These are phyloP conservation scores for Calephelis nemesis DNA, from an alignment of 1,140 invertebrate species.

Conservation along the genomic window DNA sequence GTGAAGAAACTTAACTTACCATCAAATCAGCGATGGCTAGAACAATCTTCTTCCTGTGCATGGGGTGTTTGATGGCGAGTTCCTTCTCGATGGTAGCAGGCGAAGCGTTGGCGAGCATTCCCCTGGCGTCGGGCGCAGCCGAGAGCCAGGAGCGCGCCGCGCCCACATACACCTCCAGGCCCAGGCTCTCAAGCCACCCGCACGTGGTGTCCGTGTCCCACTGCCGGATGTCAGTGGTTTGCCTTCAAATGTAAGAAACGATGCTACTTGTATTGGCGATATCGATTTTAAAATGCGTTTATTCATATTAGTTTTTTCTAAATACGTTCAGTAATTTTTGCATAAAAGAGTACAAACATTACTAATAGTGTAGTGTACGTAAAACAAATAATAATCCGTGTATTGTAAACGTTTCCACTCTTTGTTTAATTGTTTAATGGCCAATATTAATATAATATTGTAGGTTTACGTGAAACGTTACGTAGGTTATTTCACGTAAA, in stretches of 20 bases:
- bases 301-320: too few relatives aligned
- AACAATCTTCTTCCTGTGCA: slow-evolving; percentile 95
- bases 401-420: too few relatives aligned
- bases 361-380: too few relatives aligned
- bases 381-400: too few relatives aligned
- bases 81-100: slow-evolving; percentile 94
- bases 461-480: too few relatives aligned
- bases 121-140: slow-evolving; percentile 84
- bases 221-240: slow-evolving; percentile 80
- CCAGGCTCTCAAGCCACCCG: slow-evolving; percentile 93
- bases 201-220: slow-evolving; percentile 92
- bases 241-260: slow-evolving; percentile 41
- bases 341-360: too few relatives aligned
- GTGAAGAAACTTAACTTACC: slow-evolving; percentile 41
- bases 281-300: too few relatives aligned
- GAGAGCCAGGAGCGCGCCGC: slow-evolving; percentile 90
- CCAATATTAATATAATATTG: too few relatives aligned
- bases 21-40: slow-evolving; percentile 84
- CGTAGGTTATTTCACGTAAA: too few relatives aligned
- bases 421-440: too few relatives aligned
- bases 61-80: slow-evolving; percentile 88
- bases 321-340: too few relatives aligned
- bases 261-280: too few relatives aligned
- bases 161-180: slow-evolving; percentile 89
- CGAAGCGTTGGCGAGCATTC: slow-evolving; percentile 85